Conservation (phyloP, 2,797 vertebrate species). For the Perodicticus potto region DNA sequence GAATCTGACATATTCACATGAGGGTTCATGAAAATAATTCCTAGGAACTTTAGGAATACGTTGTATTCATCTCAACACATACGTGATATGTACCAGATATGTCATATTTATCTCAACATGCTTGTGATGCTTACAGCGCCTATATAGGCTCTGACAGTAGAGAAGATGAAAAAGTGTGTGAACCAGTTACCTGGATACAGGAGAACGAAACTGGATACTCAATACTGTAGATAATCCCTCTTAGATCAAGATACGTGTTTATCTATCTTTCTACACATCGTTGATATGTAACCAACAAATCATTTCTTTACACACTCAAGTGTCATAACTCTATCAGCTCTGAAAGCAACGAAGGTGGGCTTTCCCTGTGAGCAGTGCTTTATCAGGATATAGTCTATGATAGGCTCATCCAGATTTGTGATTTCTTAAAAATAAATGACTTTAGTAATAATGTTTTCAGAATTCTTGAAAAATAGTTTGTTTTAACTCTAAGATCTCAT, state of each 20-base stretch:
- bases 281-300: neutral
- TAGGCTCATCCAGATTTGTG: neutral
- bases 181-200: neutral
- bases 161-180: neutral
- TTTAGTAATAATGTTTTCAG: conserved; percentile 17
- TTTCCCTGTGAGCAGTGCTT: neutral
- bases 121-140: neutral
- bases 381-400: neutral
- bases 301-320: neutral
- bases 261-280: neutral
- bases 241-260: neutral
- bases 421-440: conserved; percentile 38
- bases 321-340: neutral
- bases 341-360: neutral
- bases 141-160: neutral
- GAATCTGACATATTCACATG: neutral
- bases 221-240: neutral
- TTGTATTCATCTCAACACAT: too few relatives aligned
- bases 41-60: neutral
- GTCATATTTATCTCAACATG: neutral
- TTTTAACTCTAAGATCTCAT: conserved; percentile 14
- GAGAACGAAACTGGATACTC: neutral
- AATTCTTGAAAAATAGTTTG: neutral
- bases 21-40: neutral
- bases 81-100: too few relatives aligned